Evolutionary conservation across 2,113 vertebrate species (phyloP).

Genomic region (Nothobranchius kuhntae): DNA sequence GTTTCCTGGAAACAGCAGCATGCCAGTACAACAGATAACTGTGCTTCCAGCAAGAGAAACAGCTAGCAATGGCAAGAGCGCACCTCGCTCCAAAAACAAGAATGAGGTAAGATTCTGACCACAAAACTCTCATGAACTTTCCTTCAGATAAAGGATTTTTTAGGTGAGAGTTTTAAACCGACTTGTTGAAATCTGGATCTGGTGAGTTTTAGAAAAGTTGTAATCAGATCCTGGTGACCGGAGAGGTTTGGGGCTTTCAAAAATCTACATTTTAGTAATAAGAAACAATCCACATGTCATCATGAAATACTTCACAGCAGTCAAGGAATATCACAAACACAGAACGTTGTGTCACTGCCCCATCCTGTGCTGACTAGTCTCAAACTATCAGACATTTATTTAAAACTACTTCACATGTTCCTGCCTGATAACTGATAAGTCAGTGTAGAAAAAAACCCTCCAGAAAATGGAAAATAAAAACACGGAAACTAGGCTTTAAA

Average conservation of each 20-base stretch:
- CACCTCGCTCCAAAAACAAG: constrained; percentile 87
- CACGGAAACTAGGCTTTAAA: no score
- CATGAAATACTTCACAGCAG: neutral
- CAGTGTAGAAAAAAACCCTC: no score
- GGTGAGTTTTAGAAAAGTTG: neutral
- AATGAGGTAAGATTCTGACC: constrained; percentile 84
- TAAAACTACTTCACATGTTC: constrained; percentile 2
- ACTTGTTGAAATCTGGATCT: constrained; percentile 6
- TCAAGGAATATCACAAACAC: neutral
- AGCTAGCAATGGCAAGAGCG: constrained; percentile 81
- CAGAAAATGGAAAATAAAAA: no score
- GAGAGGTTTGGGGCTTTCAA: no score
- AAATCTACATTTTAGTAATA: no score
- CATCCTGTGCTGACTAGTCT: neutral
- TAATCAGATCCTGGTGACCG: no score
- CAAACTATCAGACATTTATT: neutral
- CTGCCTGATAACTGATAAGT: neutral
- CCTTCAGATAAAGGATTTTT: no score
- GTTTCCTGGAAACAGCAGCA: constrained; percentile 76
- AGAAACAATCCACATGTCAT: no score
- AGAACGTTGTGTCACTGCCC: neutral
- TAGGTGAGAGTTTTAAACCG: constrained; percentile 1
- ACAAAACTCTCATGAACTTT: neutral
- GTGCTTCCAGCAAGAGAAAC: constrained; percentile 87
- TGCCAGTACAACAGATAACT: constrained; percentile 93